phyloP scores from a whole-genome alignment of 2,888 invertebrate species.

The Cataglyphis livida region DNA sequence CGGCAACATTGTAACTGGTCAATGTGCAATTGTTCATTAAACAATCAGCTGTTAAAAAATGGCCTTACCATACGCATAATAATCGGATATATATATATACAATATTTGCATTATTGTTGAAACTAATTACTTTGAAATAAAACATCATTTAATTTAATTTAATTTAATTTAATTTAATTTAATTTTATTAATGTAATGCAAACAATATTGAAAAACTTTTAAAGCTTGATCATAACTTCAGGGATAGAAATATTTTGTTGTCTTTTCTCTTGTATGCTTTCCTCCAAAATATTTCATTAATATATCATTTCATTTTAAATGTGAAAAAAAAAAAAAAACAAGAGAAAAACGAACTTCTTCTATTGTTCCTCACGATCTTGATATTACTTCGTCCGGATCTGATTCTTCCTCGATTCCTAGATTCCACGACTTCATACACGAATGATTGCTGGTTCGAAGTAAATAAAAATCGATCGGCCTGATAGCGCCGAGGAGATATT shows the following conservation, averaged over 20 bases:
- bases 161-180: too few species aligned
- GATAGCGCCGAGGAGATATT: slow-evolving; percentile 59
- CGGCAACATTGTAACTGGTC: slow-evolving; percentile 17
- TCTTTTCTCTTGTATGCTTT: too few species aligned
- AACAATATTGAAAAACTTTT: too few species aligned
- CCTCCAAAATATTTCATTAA: too few species aligned
- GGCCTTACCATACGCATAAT: not conserved
- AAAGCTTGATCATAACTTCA: not conserved
- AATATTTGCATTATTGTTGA: not conserved
- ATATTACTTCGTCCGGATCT: not conserved
- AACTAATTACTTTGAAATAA: not conserved
- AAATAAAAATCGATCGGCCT: slow-evolving; percentile 58
- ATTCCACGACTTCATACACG: not conserved
- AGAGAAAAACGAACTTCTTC: too few species aligned
- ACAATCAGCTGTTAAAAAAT: not conserved
- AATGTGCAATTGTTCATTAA: not conserved
- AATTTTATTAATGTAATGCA: not conserved
- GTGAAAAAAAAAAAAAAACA: not conserved
- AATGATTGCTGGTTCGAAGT: not conserved
- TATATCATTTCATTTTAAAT: not conserved
- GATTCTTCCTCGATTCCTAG: too few species aligned
- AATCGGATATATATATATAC: not conserved
- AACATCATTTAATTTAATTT: not conserved
- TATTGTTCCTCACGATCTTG: not conserved
- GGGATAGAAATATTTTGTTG: not conserved